Percentiles rank a stretch among this genome's conserved stretches.
Conservation (phyloP, 2,888 invertebrate genomes). For the Tubulanus polymorphus region DNA sequence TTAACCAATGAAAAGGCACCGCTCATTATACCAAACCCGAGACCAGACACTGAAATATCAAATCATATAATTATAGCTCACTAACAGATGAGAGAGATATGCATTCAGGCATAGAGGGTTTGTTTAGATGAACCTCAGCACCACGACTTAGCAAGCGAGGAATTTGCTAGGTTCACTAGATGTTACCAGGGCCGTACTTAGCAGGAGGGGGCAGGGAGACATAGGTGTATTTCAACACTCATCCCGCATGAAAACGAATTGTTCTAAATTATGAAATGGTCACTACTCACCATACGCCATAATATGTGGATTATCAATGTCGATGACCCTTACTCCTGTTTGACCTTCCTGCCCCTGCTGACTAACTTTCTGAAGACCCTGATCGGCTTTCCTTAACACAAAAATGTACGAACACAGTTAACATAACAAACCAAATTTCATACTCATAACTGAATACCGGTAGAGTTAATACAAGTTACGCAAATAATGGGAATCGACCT, state of each 20-base stretch:
- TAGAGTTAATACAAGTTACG: not conserved
- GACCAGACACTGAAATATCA: constrained; percentile 70
- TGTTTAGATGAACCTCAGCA: no score
- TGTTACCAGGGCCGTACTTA: no score
- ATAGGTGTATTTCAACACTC: no score
- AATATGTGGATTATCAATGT: constrained; percentile 84
- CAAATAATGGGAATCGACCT: constrained; percentile 51
- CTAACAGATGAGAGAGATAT: not conserved
- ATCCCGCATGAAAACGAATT: no score
- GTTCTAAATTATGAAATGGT: no score
- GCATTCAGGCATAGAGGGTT: no score
- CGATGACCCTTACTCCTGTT: constrained; percentile 60
- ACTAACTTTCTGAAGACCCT: constrained; percentile 84
- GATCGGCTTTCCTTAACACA: constrained; percentile 75
- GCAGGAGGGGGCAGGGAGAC: no score
- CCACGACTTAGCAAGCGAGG: no score
- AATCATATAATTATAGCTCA: not conserved
- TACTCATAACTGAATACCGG: no score
- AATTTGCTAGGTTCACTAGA: no score
- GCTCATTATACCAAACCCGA: constrained; percentile 94
- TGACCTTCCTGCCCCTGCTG: constrained; percentile 33
- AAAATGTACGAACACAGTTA: no score
- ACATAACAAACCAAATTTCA: no score
- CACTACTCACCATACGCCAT: constrained; percentile 72
- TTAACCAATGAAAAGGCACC: constrained; percentile 93